Conservation (phyloP, 1,140 invertebrate genomes). For the Lysiphlebus fabarum region DNA sequence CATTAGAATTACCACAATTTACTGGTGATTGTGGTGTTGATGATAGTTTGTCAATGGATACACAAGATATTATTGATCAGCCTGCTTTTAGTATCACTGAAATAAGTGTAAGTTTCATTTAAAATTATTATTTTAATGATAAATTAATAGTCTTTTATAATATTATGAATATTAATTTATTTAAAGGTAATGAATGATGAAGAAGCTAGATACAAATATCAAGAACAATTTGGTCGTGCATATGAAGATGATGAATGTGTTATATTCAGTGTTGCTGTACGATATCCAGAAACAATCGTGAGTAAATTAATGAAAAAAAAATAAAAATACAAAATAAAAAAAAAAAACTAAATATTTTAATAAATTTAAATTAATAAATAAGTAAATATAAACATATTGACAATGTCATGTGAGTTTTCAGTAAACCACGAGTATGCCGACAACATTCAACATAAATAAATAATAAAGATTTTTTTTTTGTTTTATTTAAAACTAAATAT, state of each 20-base stretch:
- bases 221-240: conserved; percentile 79
- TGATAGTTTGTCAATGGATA: conserved; percentile 60
- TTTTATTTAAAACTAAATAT: conserved; percentile 17
- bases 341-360: conserved; percentile 33
- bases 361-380: conserved; percentile 27
- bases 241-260: conserved; percentile 74
- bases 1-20: conserved; percentile 49
- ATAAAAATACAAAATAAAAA: conserved; percentile 25
- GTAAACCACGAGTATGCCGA: conserved; percentile 53
- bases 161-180: not conserved
- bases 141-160: too few relatives aligned
- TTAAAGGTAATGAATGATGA: conserved; percentile 62
- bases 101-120: conserved; percentile 54
- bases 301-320: conserved; percentile 32
- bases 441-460: conserved; percentile 4
- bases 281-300: conserved; percentile 70
- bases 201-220: conserved; percentile 64
- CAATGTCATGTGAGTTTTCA: conserved; percentile 54
- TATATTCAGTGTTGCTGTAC: conserved; percentile 76
- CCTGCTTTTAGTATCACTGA: conserved; percentile 57
- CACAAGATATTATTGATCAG: conserved; percentile 55
- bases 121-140: too few relatives aligned
- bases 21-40: conserved; percentile 48
- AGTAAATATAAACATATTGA: conserved; percentile 47
- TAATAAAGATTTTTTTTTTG: conserved; percentile 8